Conservation (phyloP, 2,113 vertebrate genomes). For the Grantiella picta region DNA sequence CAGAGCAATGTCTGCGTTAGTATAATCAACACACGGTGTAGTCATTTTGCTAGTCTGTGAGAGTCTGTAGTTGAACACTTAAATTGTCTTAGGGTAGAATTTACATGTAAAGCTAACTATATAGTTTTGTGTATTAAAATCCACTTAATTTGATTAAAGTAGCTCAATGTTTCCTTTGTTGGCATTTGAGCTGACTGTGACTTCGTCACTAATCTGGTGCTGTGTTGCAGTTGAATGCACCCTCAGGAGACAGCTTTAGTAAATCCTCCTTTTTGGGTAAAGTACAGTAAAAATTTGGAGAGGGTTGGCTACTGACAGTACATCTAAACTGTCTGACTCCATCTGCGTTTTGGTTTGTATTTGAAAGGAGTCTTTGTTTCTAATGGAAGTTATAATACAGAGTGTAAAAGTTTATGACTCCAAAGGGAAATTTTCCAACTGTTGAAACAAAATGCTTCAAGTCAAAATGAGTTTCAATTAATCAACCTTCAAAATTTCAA, state of each 20-base stretch:
- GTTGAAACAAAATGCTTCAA: background rate
- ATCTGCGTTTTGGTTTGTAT: background rate
- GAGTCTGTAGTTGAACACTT: background rate
- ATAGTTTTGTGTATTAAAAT: background rate
- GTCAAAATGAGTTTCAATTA: background rate
- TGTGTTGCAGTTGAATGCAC: background rate
- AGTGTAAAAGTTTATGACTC: background rate
- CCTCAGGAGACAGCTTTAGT: background rate
- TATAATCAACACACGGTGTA: background rate
- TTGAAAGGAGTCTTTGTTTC: background rate
- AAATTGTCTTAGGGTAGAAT: background rate
- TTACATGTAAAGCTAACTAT: background rate
- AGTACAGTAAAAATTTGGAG: background rate
- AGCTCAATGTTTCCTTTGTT: background rate
- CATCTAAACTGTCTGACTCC: background rate
- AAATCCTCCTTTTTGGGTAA: background rate
- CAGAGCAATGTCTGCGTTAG: background rate
- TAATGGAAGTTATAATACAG: background rate
- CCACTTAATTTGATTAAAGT: background rate
- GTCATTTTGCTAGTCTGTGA: background rate
- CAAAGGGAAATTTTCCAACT: background rate
- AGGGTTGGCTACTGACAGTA: background rate
- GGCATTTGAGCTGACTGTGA: background rate
- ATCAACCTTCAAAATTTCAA: background rate
- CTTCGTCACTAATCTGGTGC: background rate